Evolutionary conservation across 2,113 vertebrate genomes (phyloP), one percentile per base, ranked within the genome.

Genomic region (Phylloscopus whistleri): DNA sequence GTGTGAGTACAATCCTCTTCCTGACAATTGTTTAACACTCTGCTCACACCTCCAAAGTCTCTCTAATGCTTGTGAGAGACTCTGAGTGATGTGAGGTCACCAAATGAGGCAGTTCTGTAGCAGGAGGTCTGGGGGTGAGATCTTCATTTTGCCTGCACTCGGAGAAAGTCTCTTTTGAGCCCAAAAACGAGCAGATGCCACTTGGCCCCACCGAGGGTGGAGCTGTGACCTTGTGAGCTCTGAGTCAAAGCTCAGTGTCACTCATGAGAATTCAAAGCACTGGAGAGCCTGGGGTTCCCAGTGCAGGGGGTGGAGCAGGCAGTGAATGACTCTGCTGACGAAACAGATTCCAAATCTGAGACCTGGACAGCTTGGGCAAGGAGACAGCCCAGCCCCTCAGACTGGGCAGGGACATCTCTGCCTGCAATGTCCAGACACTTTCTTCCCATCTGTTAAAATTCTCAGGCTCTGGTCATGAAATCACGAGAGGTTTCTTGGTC

Each of bases 391-490:
- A 56, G 46, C 11, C 35, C 58, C 5, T 0, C 16, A 24, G 15
- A 1, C 28, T 0, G 10, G 18, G 49, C 16, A 1, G 5, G 10
- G 35, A 26, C 7, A 4, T 7, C 66, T 35, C 27, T 20, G 70
- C 33, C 9, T 21, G 44, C 2, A 12, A 14, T 0, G 3, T 3
- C 33, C 53, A 21, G 30, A 3, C 5, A 4, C 13, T 8, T 37
- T 19, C 49, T n/a, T 7, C 18, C 3, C 5, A 13, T 2, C 1
- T 1, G 37, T 1, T 53, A 1, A 24, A 67, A 11, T 9, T 2
- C 7, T 3, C 1, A 0, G 26, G 12, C 43, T 88, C 58, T 41
- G 58, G 5, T 5, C 55, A 7, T 6, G 1, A 6, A 56, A 22
- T 1, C 26, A 5, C 1, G 8, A 27, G 44, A 24, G 9, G 0